Evolutionary conservation across 2,888 invertebrate genomes (phyloP).

Genomic region (Clivina fossor): DNA sequence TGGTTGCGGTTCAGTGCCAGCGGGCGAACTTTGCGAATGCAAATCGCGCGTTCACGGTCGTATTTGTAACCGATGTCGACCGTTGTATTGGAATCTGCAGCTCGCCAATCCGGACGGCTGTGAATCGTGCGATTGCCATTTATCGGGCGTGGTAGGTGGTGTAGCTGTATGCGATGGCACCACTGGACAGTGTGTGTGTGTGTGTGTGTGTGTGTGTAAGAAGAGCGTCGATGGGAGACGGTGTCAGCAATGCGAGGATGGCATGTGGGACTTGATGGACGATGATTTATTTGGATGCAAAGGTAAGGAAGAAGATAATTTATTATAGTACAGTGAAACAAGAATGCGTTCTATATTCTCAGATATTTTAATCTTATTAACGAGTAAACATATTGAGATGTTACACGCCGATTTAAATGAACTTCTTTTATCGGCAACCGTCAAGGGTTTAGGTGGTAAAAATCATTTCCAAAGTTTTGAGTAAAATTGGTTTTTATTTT

Average conservation of each 20-base stretch:
- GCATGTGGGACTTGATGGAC: conserved; percentile 81
- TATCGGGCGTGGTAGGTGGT: conserved; percentile 86
- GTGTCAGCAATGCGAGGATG: conserved; percentile 86
- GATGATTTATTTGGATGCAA: conserved; percentile 90
- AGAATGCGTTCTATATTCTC: no score
- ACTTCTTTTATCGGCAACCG: no score
- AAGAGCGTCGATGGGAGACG: conserved; percentile 75
- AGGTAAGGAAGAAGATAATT: conserved; percentile 65
- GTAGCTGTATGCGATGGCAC: conserved; percentile 83
- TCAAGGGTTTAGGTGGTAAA: no score
- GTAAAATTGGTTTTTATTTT: no score
- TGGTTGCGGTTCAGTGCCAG: conserved; percentile 87
- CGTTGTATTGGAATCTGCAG: conserved; percentile 91
- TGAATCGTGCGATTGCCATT: conserved; percentile 87
- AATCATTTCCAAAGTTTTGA: no score
- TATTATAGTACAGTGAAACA: no score
- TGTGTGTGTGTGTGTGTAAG: no score
- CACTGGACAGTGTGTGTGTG: conserved; percentile 86
- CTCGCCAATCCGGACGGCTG: conserved; percentile 88
- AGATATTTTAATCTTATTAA: no score
- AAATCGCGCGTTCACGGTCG: conserved; percentile 92
- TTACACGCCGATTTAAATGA: no score
- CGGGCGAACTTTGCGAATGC: conserved; percentile 93
- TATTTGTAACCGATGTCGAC: conserved; percentile 92
- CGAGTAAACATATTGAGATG: no score